Base-by-base conservation (phyloP, 2,113 vertebrate species). In the Seriola quinqueradiata region DNA sequence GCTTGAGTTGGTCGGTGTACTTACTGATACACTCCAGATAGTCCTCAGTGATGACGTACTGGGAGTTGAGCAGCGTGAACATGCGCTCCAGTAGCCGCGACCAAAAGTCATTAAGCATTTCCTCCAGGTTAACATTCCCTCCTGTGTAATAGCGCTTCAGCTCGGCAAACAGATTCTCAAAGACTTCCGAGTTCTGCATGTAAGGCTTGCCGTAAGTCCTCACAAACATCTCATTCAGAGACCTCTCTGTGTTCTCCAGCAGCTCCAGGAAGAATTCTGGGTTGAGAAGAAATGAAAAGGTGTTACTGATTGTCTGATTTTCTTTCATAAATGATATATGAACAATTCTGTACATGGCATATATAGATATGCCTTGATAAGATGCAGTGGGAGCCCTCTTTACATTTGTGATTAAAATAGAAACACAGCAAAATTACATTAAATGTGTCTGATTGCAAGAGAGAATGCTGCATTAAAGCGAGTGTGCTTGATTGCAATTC, bases 41-140 rank as follows among this genome's bases (percentile, higher is more conserved):
- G 94, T 99, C 97, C 90, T 99, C 98, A 0, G 95, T 96, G 95
- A 99, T 98, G 84, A 97, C 96, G 81, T 98, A 98, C 92, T 99
- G 97, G 0, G 97, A 97, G 93, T 99, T 99, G 84, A 99, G 97
- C 36, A 99, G 95, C 87, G 97, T 97, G 91, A 99, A 99, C 97
- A 99, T 99, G n/a, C 98, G 93, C 87, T 99, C 98, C 92, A 99
- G 93, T 55, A 99, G 95, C 65, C 96, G 95, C 2, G 98, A 96
- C 98, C 98, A 99, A 92, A 99, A 99, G 91, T 99, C 98, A 2
- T 98, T 97, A 67, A 99, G 95, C 97, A 98, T 98, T 87, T 99
- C 97, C 85, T 99, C 97, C 91, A 99, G 92, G 90, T 99, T 99
- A 32, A 99, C 97, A 0, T 99, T 98, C 48, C 98, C 98, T 12